These are phyloP conservation scores for Spermophilus dauricus DNA, from an alignment of 2,113 vertebrate species.

Conservation along the genomic window DNA sequence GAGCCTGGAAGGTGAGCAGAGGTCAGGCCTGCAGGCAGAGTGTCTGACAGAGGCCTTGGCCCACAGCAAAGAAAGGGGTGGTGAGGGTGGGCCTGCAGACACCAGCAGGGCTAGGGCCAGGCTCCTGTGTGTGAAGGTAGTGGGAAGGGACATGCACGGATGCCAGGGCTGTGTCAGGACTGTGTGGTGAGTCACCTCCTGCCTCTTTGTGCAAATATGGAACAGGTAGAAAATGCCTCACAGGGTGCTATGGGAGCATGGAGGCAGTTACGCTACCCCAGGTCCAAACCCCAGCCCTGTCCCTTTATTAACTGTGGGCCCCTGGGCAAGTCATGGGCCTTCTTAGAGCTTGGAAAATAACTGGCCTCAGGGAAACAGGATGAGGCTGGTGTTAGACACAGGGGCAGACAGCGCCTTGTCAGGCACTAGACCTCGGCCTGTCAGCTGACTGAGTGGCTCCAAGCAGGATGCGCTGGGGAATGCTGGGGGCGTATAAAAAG, in stretches of 20 bases:
- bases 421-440: neutral
- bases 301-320: neutral
- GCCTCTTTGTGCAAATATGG: neutral
- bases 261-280: neutral
- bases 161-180: neutral
- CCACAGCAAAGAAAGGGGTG: neutral
- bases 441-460: neutral
- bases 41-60: neutral
- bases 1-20: conserved; percentile 89
- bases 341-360: conserved; percentile 18
- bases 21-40: neutral
- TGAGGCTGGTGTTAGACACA: neutral
- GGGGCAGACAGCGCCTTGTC: neutral
- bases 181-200: neutral
- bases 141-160: neutral
- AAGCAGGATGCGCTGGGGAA: neutral
- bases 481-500: neutral
- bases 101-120: neutral
- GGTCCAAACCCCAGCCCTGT: neutral
- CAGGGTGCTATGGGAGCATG: neutral
- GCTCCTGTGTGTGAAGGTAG: neutral
- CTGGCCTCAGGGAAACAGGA: neutral
- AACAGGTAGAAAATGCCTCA: neutral
- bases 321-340: neutral
- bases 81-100: neutral